These are phyloP conservation scores for Tetraodon nigroviridis DNA, from an alignment of 2,113 vertebrate genomes.

Conservation along the genomic window DNA sequence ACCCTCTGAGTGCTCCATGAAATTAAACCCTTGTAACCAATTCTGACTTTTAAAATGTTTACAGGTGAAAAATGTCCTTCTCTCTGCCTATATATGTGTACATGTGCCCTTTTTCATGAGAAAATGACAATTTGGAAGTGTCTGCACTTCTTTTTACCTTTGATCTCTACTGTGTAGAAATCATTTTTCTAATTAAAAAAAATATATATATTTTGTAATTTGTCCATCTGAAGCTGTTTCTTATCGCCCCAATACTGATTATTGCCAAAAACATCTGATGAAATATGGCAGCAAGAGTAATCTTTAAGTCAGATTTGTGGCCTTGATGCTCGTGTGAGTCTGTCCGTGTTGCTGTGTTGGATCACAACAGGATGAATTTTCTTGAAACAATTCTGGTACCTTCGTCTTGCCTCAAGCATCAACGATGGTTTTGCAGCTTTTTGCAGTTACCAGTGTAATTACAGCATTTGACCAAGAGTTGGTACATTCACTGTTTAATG, in stretches of 20 bases:
- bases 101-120: neutral
- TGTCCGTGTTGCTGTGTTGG: neutral
- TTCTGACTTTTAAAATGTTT: constrained; percentile 20
- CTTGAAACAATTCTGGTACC: neutral
- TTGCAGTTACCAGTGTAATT: too few species aligned
- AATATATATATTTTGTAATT: neutral
- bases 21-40: constrained; percentile 29
- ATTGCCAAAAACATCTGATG: too few species aligned
- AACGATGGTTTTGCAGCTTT: neutral
- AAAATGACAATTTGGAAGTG: too few species aligned
- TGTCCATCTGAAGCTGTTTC: neutral
- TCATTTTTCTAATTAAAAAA: neutral
- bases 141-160: too few species aligned
- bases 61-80: constrained; percentile 27
- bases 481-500: too few species aligned
- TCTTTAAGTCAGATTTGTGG: too few species aligned
- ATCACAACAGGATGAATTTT: neutral
- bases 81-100: constrained; percentile 8
- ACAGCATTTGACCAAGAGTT: too few species aligned
- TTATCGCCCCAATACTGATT: too few species aligned
- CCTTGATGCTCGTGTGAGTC: neutral
- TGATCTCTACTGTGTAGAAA: too few species aligned
- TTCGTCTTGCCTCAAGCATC: constrained; percentile 1
- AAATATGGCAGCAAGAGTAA: too few species aligned
- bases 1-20: constrained; percentile 19